Percentiles rank a stretch among this genome's conserved stretches.
Conservation (phyloP, 2,113 vertebrate genomes). For the Smithornis capensis region DNA sequence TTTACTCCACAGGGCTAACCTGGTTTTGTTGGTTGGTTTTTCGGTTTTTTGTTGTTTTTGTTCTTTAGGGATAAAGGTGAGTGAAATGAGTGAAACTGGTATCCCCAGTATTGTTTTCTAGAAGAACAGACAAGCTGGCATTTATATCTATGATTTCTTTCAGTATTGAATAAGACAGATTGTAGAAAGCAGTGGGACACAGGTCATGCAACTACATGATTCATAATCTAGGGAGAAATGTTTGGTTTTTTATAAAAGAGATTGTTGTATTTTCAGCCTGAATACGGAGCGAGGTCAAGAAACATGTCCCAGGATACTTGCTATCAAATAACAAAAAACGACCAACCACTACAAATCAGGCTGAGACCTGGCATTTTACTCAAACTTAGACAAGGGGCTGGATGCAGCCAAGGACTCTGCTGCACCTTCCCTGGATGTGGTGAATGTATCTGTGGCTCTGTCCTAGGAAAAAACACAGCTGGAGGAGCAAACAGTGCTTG, state of each 20-base stretch:
- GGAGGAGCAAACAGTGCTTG: neutral
- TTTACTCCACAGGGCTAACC: constrained; percentile 21
- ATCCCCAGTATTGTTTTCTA: neutral
- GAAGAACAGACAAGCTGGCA: neutral
- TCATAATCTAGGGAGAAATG: constrained; percentile 13
- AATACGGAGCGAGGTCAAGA: constrained; percentile 6
- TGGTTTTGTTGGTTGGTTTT: neutral
- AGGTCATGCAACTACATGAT: neutral
- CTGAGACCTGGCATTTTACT: neutral
- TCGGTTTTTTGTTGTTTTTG: neutral
- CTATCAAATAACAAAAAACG: neutral
- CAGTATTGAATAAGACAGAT: neutral
- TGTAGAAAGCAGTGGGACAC: neutral
- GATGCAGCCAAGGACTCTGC: neutral
- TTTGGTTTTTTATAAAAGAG: neutral
- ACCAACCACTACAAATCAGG: neutral
- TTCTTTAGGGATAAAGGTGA: constrained; percentile 25
- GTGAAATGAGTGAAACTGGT: constrained; percentile 1
- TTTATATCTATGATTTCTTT: neutral
- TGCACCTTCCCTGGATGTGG: neutral
- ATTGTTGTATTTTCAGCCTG: neutral
- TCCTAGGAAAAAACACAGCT: neutral
- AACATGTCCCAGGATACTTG: neutral
- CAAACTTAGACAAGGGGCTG: neutral
- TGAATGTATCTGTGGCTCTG: neutral